Conservation (phyloP, 2,113 vertebrate species). For the Boulengeromyrus knoepffleri region DNA sequence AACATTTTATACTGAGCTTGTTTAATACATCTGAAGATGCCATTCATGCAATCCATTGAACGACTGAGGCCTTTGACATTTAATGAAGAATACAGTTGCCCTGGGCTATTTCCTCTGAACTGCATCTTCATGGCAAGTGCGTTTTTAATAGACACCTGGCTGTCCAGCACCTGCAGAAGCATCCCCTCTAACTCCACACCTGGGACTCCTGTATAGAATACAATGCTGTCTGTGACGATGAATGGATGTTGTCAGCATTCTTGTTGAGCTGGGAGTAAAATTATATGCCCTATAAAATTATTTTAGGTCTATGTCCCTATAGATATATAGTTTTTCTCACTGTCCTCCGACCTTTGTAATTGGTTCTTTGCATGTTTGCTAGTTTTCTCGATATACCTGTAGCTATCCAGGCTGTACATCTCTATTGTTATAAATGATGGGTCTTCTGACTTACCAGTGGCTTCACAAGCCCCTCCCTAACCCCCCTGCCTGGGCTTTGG, state of each 20-base stretch:
- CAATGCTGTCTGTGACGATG: not conserved
- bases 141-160: not conserved
- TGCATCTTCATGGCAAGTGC: not conserved
- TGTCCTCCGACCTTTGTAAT: not conserved
- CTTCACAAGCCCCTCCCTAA: not conserved
- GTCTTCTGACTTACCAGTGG: not conserved
- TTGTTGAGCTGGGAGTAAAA: not conserved
- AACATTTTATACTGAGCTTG: not conserved
- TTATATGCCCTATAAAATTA: not conserved
- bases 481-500: not conserved
- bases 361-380: not conserved
- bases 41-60: no score
- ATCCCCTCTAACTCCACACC: not conserved
- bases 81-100: not conserved
- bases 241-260: constrained; percentile 32
- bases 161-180: not conserved
- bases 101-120: not conserved
- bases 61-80: not conserved
- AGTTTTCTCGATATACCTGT: not conserved
- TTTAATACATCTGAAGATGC: no score
- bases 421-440: not conserved
- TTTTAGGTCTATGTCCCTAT: not conserved
- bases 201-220: not conserved
- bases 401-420: not conserved
- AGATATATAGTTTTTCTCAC: not conserved